A percentile compares a stretch with the other conserved stretches of the same genome.
These are phyloP conservation scores for Limnephilus auricula DNA, from an alignment of 2,888 invertebrate species.

Conservation along the genomic window DNA sequence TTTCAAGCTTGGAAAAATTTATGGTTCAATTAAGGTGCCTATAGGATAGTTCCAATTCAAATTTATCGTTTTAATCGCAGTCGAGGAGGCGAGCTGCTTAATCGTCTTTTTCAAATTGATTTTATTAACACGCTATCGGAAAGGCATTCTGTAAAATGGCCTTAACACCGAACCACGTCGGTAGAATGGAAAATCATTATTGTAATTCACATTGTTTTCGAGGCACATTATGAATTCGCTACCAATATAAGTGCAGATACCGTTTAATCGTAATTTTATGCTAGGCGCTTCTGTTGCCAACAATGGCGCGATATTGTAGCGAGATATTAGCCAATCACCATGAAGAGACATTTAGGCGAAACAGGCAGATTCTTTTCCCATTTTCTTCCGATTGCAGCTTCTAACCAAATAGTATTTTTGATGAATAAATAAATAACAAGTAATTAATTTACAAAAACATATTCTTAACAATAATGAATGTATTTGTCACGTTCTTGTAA, in stretches of 20 bases:
- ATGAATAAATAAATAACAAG: background rate
- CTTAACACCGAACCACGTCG: background rate
- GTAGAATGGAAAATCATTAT: conserved; percentile 25
- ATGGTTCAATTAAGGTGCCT: conserved; percentile 48
- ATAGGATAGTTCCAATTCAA: conserved; percentile 48
- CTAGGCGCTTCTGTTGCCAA: background rate
- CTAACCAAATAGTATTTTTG: background rate
- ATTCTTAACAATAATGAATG: too few relatives aligned
- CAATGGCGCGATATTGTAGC: background rate
- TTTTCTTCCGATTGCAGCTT: background rate
- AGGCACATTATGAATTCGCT: conserved; percentile 32
- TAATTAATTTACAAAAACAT: too few relatives aligned
- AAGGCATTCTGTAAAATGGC: conserved; percentile 34
- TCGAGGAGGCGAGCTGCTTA: conserved; percentile 24
- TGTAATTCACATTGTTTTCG: conserved; percentile 39
- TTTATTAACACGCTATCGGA: conserved; percentile 43
- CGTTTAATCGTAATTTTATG: background rate
- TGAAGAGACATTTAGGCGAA: background rate
- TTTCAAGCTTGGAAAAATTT: conserved; percentile 44
- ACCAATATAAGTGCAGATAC: background rate
- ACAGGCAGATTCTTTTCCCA: background rate
- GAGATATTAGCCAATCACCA: background rate
- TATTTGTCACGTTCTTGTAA: too few relatives aligned
- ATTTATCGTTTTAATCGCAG: conserved; percentile 49
- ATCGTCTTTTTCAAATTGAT: conserved; percentile 50